Evolutionary conservation across 2,888 invertebrate genomes (phyloP).

Genomic region (Spilarctia lutea): DNA sequence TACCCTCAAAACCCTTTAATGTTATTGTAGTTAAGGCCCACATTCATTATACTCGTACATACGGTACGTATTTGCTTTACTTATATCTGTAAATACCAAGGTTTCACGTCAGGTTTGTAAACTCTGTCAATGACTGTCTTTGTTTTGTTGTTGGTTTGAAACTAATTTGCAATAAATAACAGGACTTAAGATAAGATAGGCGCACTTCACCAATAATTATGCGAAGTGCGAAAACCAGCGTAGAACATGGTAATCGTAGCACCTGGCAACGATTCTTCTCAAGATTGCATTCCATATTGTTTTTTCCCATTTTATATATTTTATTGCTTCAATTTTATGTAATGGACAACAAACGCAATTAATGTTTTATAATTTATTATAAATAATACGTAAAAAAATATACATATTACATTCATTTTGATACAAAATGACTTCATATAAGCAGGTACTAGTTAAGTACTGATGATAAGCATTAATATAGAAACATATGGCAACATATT

Average conservation of each 20-base stretch:
- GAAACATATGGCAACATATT: background rate
- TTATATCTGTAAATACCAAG: background rate
- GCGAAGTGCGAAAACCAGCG: no score
- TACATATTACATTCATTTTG: background rate
- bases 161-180: background rate
- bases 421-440: conserved; percentile 1
- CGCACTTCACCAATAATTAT: background rate
- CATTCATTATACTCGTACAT: no score
- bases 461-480: background rate
- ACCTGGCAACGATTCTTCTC: background rate
- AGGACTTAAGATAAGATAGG: background rate
- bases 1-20: background rate
- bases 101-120: background rate
- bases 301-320: no score
- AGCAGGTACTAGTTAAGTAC: background rate
- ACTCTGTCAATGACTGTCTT: background rate
- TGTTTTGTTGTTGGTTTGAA: background rate
- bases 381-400: background rate
- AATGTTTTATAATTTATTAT: background rate
- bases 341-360: background rate
- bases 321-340: no score
- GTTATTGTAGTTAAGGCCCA: background rate
- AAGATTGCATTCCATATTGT: background rate
- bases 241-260: background rate
- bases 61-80: background rate